Evolutionary conservation across 1,140 invertebrate species (phyloP).

Genomic region (Drosophila ironensis): DNA sequence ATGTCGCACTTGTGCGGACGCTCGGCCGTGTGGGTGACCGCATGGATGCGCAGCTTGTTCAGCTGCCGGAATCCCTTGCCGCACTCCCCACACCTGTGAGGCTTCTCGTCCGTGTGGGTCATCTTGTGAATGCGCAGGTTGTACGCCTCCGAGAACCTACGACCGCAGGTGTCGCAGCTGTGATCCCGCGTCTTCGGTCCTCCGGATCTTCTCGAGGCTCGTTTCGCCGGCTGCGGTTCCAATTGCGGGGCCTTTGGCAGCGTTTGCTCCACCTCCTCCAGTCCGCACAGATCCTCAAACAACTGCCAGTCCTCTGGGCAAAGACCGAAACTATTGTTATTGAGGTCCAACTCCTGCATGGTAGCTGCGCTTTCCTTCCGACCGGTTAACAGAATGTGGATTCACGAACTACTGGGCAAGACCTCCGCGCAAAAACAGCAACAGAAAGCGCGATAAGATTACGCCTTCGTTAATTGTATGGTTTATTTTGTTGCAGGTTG

Average conservation of each 20-base stretch:
- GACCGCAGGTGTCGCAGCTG: conserved; percentile 45
- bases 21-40: conserved; percentile 83
- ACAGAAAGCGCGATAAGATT: conserved; percentile 32
- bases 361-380: not conserved
- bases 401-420: conserved; percentile 6
- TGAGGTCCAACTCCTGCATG: not conserved
- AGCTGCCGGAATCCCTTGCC: conserved; percentile 68
- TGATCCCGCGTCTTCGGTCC: not conserved
- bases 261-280: not conserved
- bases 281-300: conserved; percentile 15
- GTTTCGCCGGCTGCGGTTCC: no score
- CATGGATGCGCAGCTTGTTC: conserved; percentile 82
- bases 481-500: conserved; percentile 29
- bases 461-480: conserved; percentile 27
- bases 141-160: conserved; percentile 59
- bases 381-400: not conserved
- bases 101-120: conserved; percentile 71
- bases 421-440: conserved; percentile 3
- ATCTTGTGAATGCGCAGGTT: conserved; percentile 69
- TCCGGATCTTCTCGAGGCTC: not conserved
- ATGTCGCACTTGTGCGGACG: conserved; percentile 83
- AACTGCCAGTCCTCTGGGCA: conserved; percentile 51
- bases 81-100: conserved; percentile 70
- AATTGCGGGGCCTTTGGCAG: not conserved
- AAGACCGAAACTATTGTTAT: conserved; percentile 35